Conservation (phyloP, 2,888 invertebrate species). For the Creontiades dilutus region DNA sequence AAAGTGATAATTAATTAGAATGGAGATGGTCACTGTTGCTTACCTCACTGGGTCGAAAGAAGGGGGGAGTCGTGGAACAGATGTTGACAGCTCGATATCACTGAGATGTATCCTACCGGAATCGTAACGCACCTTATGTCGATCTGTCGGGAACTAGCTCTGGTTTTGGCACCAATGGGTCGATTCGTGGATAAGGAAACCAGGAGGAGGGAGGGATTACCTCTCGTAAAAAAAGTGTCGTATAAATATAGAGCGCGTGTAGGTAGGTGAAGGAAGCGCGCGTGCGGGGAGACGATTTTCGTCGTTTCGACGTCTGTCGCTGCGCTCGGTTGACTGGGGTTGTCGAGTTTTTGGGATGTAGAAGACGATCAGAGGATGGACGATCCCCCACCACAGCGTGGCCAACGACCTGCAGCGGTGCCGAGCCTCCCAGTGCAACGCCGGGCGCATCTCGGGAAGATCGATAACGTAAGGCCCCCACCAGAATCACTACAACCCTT, state of each 20-base stretch:
- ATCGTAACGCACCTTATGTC: conserved; percentile 10
- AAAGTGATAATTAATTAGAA: no score
- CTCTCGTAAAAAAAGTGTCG: no score
- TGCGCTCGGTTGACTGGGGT: not conserved
- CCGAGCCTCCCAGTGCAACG: not conserved
- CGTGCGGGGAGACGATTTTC: not conserved
- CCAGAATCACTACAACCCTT: not conserved
- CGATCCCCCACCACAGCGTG: conserved; percentile 29
- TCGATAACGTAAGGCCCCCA: not conserved
- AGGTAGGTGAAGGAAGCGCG: not conserved
- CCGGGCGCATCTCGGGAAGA: not conserved
- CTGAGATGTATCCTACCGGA: not conserved
- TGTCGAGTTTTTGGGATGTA: not conserved
- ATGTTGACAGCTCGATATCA: conserved; percentile 32
- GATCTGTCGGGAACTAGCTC: not conserved
- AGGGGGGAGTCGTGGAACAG: not conserved
- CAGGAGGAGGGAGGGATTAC: not conserved
- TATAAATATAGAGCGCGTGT: no score
- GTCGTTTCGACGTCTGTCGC: not conserved
- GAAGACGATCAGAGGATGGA: not conserved
- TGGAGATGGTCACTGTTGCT: not conserved
- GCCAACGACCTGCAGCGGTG: conserved; percentile 32
- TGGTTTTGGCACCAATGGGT: not conserved
- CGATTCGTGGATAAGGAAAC: not conserved
- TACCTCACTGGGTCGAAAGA: not conserved